Base-by-base conservation (phyloP, 1,140 invertebrate genomes). In the Panagrolaimus sp. region DNA sequence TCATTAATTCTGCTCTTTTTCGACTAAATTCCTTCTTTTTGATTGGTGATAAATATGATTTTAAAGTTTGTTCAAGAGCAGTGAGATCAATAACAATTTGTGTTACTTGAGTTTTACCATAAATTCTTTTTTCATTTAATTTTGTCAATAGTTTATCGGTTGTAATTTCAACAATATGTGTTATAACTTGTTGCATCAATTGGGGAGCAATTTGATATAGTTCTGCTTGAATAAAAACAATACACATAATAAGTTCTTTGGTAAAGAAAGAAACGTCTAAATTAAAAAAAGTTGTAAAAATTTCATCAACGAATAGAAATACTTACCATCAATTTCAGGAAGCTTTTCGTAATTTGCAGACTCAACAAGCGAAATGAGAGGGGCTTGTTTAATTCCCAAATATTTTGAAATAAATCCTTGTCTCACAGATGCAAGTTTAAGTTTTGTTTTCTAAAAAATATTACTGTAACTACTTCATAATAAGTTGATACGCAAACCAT, bases 191-290 rank as follows among this genome's bases (percentile, higher is more conserved):
- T 32, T 63, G 43, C 21, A 65, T 43, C 17, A 52, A 64, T 62
- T 78, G 78, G 3, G 82, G 76, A 68, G 74, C 73, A 38, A 76
- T 52, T 8, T 79, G 66, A 43, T 67, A 65, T 12, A 82, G 65
- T 68, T 82, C 80, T 7, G 80, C 78, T 65, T 82, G 78, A 69
- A 83, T 69, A 63, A 83, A 76, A 8, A 82, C 80, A 24, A 73
- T 68, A 55, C 80, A 73, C 72, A 82, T 77, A 14, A 82, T 73
- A 32, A 82, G 64, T 63, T 82, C 80, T 67, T 82, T 82, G 6
- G 81, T 68, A 63, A 75, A 83, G 47, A 73, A 73, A n/a, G 82
- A 82, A 15, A 83, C 82, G 47, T 82, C 80, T 83, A 62, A 67
- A 78, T 69, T 28, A 32, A 17, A 66, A 38, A 32, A 38, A 62